Percentiles rank a stretch among this genome's conserved stretches.
Conservation (phyloP, 2,113 vertebrate genomes). For the Sphaerodactylus townsendi region DNA sequence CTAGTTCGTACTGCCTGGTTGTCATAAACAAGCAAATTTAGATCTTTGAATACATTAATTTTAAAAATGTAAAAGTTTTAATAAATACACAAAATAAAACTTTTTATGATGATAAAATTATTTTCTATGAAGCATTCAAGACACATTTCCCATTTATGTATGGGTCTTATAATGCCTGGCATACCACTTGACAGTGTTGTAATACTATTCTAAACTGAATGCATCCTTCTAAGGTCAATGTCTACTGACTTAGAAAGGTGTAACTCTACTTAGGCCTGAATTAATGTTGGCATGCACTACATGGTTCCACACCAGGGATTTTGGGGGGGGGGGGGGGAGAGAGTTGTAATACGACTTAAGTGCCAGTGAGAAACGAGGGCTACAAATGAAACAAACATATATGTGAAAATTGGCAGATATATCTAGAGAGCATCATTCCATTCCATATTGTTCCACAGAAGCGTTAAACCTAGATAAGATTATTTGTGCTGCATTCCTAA, state of each 20-base stretch:
- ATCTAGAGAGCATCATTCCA: rapidly evolving
- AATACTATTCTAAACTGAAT: too few species aligned
- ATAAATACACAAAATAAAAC: background rate
- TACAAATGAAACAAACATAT: too few species aligned
- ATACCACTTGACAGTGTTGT: background rate
- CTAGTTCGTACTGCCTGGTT: background rate
- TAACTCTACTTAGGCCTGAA: too few species aligned
- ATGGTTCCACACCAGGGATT: background rate
- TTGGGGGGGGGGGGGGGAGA: too few species aligned
- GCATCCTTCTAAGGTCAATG: too few species aligned
- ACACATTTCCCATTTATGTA: background rate
- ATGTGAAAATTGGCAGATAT: background rate
- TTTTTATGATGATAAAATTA: background rate
- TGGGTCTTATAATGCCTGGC: background rate
- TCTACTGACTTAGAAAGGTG: too few species aligned
- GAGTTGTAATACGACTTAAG: too few species aligned
- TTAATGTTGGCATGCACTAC: background rate
- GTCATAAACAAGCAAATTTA: background rate
- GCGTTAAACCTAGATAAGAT: rapidly evolving
- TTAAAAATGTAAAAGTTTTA: background rate
- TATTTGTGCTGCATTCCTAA: rapidly evolving
- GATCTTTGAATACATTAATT: background rate
- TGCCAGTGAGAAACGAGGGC: too few species aligned
- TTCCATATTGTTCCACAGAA: background rate
- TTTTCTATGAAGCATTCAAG: background rate